Percentiles rank a stretch among this genome's conserved stretches.
Evolutionary conservation across 2,113 vertebrate genomes (phyloP).

Genomic region (Vicugna pacos): DNA sequence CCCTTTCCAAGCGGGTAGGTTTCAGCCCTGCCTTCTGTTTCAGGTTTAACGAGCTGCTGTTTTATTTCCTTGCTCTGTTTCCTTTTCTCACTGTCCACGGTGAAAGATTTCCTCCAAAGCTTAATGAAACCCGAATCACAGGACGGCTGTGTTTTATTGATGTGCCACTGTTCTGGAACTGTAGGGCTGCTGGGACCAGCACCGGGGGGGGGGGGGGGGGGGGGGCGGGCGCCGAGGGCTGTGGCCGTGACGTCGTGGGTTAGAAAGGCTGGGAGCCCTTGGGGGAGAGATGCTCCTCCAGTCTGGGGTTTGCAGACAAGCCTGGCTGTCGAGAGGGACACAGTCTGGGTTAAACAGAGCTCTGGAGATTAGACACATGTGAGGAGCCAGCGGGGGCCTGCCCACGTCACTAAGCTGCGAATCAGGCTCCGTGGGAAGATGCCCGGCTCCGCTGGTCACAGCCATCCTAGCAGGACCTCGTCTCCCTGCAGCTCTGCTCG

Average conservation of each 20-base stretch:
- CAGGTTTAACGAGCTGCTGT: conserved; percentile 54
- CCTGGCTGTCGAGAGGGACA: background rate
- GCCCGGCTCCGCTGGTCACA: background rate
- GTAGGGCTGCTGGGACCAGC: background rate
- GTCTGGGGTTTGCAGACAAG: conserved; percentile 45
- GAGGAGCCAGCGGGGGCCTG: background rate
- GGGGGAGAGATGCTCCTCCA: background rate
- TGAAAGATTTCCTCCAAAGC: conserved; percentile 69
- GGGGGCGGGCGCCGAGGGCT: conserved; percentile 36
- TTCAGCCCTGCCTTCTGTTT: conserved; percentile 29
- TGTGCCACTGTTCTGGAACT: conserved; percentile 64
- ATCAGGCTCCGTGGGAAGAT: background rate
- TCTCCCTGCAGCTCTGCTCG: background rate
- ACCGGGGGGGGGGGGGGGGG: background rate
- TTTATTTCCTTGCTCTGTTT: conserved; percentile 79
- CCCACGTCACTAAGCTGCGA: background rate
- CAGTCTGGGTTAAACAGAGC: background rate
- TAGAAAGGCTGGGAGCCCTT: conserved; percentile 57
- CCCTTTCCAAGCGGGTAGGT: background rate
- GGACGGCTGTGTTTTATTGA: conserved; percentile 63
- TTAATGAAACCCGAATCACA: conserved; percentile 67
- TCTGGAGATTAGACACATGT: background rate
- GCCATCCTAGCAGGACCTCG: background rate
- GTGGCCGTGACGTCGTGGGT: conserved; percentile 52
- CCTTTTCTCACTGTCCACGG: conserved; percentile 58